Evolutionary conservation across 1,140 invertebrate genomes (phyloP), one percentile per base, ranked within the genome.

Genomic region (Vollenhovia emeryi): DNA sequence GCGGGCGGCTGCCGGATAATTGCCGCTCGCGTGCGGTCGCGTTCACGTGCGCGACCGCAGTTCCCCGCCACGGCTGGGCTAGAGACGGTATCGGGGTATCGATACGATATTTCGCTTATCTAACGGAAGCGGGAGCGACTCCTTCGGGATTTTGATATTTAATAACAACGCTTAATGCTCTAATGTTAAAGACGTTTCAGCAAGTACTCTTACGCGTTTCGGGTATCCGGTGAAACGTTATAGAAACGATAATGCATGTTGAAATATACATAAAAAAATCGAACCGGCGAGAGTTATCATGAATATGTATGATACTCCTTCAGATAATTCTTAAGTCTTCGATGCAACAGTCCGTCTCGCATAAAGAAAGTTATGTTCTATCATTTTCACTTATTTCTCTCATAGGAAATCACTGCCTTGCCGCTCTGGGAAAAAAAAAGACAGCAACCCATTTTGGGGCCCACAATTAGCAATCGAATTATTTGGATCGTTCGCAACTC

Each of bases 1-100:
- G 69, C 52, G 64, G 62, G 62, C 62, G 62, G 62, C 62, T 86
- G 75, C 74, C 66, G 84, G 86, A 87, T 87, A 87, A 87, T 87
- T 87, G 86, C 75, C 60, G 86, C 59, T 73, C 83, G 76, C 84
- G 84, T 86, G 84, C 84, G 79, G 84, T 82, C 78, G 84, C 66
- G 84, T 73, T 86, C 78, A 86, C 84, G 84, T 86, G 84, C 64
- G 66, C 66, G 57, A 59, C 78, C 68, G 84, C 76, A 86, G 45
- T 82, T 73, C 57, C 78, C 66, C 64, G 52, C 50, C 64, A 52
- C 64, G 62, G 43, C 43, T 6, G 43, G 30, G 18, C 1, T 27
- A 43, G 78, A 69, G 48, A 43, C 52, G 57, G 13, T 36, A 82
- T 62, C 15, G 48, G 52, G 43, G 40, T 68, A 55, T 78, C 76